phyloP scores from a whole-genome alignment of 2,888 invertebrate genomes.

The Megastigmus dorsalis region DNA sequence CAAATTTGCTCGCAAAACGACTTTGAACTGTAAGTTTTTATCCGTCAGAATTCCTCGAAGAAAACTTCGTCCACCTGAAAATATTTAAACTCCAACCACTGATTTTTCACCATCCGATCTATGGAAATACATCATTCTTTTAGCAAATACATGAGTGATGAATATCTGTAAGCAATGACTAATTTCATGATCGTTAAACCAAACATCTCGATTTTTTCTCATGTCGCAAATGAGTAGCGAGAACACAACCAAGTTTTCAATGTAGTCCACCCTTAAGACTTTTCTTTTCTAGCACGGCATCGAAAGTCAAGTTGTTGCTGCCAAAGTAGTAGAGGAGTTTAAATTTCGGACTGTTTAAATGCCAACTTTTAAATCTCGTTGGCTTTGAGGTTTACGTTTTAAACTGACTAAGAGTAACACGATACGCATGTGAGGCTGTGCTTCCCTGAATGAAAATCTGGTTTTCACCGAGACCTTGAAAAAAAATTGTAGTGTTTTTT shows the following conservation, averaged over 20 bases:
- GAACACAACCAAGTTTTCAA: too few relatives aligned
- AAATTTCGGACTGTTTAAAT: constrained; percentile 46
- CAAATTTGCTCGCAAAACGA: not conserved
- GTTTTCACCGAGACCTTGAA: constrained; percentile 47
- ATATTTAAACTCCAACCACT: too few relatives aligned
- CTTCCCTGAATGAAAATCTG: constrained; percentile 44
- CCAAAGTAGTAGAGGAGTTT: constrained; percentile 43
- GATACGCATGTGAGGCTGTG: constrained; percentile 7
- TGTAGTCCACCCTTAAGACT: constrained; percentile 2
- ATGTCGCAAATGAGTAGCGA: too few relatives aligned
- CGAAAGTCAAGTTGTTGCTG: constrained; percentile 30
- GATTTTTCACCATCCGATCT: too few relatives aligned
- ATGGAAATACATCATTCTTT: too few relatives aligned
- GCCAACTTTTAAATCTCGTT: constrained; percentile 48
- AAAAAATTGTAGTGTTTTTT: not conserved
- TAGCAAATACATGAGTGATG: too few relatives aligned
- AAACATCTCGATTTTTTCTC: too few relatives aligned
- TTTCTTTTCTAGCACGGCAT: constrained; percentile 27
- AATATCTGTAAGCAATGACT: too few relatives aligned
- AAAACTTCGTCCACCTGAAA: too few relatives aligned
- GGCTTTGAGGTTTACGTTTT: constrained; percentile 23
- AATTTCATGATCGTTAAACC: too few relatives aligned
- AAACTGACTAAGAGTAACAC: constrained; percentile 34
- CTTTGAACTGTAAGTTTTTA: not conserved
- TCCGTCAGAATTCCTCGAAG: constrained; percentile 4